Base-by-base conservation (phyloP, 2,113 vertebrate species). In the Opisthocomus hoazin region DNA sequence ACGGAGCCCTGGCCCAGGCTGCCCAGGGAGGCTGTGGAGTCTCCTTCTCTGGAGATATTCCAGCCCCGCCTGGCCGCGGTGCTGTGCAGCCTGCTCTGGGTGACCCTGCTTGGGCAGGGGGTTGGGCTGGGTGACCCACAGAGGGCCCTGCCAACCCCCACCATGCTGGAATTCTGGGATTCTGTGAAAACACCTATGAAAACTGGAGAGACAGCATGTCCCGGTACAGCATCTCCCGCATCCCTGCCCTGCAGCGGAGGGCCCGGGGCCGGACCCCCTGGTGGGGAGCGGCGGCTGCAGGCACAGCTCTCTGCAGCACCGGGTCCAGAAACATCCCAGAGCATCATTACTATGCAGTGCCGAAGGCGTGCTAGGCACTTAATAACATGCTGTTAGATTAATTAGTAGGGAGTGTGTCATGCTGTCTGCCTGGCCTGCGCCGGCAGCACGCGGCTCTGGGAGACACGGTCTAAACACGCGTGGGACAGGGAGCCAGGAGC, bases 201-300 rank as follows among this genome's bases (percentile, higher is more conserved):
- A 53, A 53, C 51, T 24, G 13, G 39, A 26, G 74, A 37, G 56
- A 9, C 4, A 0, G 34, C 7, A 3, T 6, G 63, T 46, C 82
- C 96, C 3, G 53, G 23, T n/a, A 14, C 0, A 13, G 78, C 92
- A 87, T 71, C 61, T 94, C 65, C 82, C 4, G 3, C 84, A 37
- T 39, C 64, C 23, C 71, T 22, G 63, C 48, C 23, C 11, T 2
- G 53, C 39, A 6, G 45, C 5, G 60, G 50, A 36, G 56, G 48
- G n/a, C 48, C 64, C 2, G 0, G 29, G 39, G 37, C 39, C 74
- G n/a, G 7, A 0, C 50, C 15, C 18, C 30, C 37, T 8, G 1
- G 18, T 6, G 19, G 17, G n/a, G 23, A 54, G 11, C 5, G 0
- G 45, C 84, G 10, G 43, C 81, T 10, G 73, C 81, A 3, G 58